Percentiles rank a stretch among this genome's conserved stretches.
phyloP scores from a whole-genome alignment of 2,888 invertebrate genomes.

The Mythimna albipuncta region DNA sequence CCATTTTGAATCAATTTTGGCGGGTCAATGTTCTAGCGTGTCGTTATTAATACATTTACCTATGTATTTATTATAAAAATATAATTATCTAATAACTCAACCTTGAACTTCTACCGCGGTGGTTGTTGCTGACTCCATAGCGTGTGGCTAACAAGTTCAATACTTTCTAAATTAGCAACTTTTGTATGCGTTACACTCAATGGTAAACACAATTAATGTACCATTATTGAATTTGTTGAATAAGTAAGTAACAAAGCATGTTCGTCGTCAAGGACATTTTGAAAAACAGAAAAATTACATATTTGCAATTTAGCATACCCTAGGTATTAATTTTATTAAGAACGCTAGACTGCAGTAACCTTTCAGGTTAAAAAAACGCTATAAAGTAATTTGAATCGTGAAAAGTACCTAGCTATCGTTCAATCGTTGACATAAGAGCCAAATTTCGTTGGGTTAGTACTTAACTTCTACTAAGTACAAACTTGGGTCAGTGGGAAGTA shows the following conservation, averaged over 20 bases:
- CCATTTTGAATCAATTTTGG: constrained; percentile 38
- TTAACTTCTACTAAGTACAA: too few relatives aligned
- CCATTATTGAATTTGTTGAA: constrained; percentile 29
- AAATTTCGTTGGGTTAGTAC: too few relatives aligned
- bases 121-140: constrained; percentile 38
- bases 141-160: constrained; percentile 41
- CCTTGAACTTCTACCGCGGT: constrained; percentile 50
- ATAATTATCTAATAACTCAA: constrained; percentile 41
- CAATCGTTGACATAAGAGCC: background rate
- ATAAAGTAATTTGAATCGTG: background rate
- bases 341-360: constrained; percentile 1
- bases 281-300: background rate
- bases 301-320: background rate
- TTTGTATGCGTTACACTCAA: constrained; percentile 20
- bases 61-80: constrained; percentile 6
- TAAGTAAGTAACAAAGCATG: background rate
- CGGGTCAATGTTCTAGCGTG: constrained; percentile 47
- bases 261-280: constrained; percentile 17
- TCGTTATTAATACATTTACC: constrained; percentile 1
- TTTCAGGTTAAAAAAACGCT: background rate
- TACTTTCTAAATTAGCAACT: constrained; percentile 42
- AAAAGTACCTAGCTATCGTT: background rate
- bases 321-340: background rate
- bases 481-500: constrained; percentile 2
- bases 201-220: constrained; percentile 36